Evolutionary conservation across 1,140 invertebrate species (phyloP).

Genomic region (Aleiodes sp.): DNA sequence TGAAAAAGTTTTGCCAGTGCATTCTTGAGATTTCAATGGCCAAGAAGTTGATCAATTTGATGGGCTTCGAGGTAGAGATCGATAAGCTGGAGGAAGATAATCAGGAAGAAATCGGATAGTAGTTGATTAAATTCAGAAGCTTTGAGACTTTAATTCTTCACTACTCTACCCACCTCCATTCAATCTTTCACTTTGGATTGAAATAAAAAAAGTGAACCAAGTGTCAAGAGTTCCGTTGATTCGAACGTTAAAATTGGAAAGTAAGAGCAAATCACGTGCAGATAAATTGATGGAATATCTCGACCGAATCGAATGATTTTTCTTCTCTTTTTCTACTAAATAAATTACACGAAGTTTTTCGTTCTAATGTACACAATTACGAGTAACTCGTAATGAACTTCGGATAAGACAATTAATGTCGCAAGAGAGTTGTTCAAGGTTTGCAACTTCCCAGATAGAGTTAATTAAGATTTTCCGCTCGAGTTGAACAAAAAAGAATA

Average conservation of each 20-base stretch:
- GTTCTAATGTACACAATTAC: no score
- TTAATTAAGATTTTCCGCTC: no score
- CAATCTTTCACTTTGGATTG: not conserved
- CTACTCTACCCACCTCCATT: not conserved
- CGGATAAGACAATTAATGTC: no score
- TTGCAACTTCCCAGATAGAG: no score
- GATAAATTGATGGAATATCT: no score
- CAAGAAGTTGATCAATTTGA: slow-evolving; percentile 6
- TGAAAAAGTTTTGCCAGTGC: not conserved
- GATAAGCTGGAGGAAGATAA: not conserved
- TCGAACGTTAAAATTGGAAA: no score
- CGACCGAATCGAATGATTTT: no score
- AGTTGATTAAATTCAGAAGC: slow-evolving; percentile 27
- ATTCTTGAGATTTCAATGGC: not conserved
- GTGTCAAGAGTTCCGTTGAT: not conserved
- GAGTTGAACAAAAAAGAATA: no score
- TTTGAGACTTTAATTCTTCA: not conserved
- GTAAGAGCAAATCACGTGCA: no score
- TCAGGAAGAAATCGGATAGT: slow-evolving; percentile 10
- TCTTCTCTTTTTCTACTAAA: no score
- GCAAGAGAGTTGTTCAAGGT: no score
- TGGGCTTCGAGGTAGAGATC: not conserved
- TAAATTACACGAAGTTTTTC: not conserved
- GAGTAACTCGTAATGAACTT: no score
- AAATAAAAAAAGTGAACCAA: slow-evolving; percentile 1